Percentiles rank a stretch among this genome's conserved stretches.
phyloP scores from a whole-genome alignment of 2,888 invertebrate genomes.

The Scaptodrosophila latifasciaeformis region DNA sequence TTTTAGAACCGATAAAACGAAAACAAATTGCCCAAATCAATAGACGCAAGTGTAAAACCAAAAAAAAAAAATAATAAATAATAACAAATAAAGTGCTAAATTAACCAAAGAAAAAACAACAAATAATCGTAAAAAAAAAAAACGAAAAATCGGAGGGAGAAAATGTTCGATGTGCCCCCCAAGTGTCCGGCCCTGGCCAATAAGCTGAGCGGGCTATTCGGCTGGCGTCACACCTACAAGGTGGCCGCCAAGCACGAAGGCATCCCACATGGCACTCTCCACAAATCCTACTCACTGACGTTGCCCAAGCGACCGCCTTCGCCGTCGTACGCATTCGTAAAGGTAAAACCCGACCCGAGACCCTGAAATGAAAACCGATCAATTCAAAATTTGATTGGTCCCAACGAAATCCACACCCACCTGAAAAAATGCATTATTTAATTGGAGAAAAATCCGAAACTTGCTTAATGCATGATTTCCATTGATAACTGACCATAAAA shows the following conservation, averaged over 20 bases:
- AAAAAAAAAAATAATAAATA: slow-evolving; percentile 9
- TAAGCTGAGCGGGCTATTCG: slow-evolving; percentile 85
- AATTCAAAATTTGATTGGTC: not conserved
- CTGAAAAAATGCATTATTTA: too few species aligned
- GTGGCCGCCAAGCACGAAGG: slow-evolving; percentile 85
- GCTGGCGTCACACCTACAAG: slow-evolving; percentile 87
- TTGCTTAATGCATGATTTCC: slow-evolving; percentile 47
- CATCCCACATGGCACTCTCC: slow-evolving; percentile 74
- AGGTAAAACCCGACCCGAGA: too few species aligned
- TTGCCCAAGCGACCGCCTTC: slow-evolving; percentile 71
- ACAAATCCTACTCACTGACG: slow-evolving; percentile 75
- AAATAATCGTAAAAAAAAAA: too few species aligned
- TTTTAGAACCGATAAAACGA: too few species aligned
- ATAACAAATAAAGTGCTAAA: slow-evolving; percentile 8
- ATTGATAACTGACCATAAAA: slow-evolving; percentile 53
- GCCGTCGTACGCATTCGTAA: slow-evolving; percentile 58
- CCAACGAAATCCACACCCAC: not conserved
- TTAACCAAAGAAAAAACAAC: slow-evolving; percentile 1
- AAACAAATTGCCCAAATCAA: not conserved
- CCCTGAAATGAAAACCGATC: too few species aligned
- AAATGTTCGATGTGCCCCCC: slow-evolving; percentile 80
- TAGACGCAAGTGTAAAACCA: slow-evolving; percentile 1
- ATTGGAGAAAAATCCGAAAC: too few species aligned
- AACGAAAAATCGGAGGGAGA: slow-evolving; percentile 1
- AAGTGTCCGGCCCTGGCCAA: slow-evolving; percentile 86